phyloP scores from a whole-genome alignment of 2,113 vertebrate genomes.

The Chaenocephalus aceratus region DNA sequence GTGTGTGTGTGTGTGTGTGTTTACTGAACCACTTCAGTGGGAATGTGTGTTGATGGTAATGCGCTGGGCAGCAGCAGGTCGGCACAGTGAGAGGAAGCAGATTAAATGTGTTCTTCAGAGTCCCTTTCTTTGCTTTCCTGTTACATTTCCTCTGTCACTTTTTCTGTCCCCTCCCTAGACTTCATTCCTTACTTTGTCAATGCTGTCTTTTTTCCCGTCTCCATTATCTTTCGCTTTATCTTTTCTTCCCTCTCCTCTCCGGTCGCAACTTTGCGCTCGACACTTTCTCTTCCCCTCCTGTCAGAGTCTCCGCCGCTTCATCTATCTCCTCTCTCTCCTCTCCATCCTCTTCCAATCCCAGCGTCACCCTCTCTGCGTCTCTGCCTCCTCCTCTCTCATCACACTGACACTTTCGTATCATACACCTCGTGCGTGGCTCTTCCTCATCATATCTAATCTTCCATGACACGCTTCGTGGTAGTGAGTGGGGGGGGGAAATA shows the following conservation, averaged over 20 bases:
- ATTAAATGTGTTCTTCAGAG: slow-evolving; percentile 30
- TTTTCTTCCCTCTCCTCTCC: slow-evolving; percentile 13
- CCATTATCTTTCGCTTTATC: slow-evolving; percentile 15
- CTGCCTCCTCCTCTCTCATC: slow-evolving; percentile 28
- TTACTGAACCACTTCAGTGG: not conserved
- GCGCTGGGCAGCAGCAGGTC: slow-evolving; percentile 37
- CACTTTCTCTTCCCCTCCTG: not conserved
- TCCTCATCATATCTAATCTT: slow-evolving; percentile 60
- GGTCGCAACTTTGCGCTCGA: slow-evolving; percentile 25
- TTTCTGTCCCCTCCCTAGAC: not conserved
- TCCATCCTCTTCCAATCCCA: slow-evolving; percentile 31
- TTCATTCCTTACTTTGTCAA: slow-evolving; percentile 22
- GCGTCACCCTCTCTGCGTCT: slow-evolving; percentile 7
- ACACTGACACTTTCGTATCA: slow-evolving; percentile 53
- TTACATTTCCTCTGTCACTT: slow-evolving; percentile 44
- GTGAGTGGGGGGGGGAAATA: slow-evolving; percentile 17
- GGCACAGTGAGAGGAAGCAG: slow-evolving; percentile 29
- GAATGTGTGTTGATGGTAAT: slow-evolving; percentile 33
- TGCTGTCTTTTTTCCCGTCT: not conserved
- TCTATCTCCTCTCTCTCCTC: slow-evolving; percentile 9
- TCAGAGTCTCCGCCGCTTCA: slow-evolving; percentile 19
- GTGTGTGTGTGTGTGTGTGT: slow-evolving; percentile 22
- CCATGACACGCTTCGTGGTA: slow-evolving; percentile 23
- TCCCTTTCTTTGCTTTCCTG: slow-evolving; percentile 7
- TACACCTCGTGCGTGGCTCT: slow-evolving; percentile 41